Percentiles rank a stretch among this genome's conserved stretches.
phyloP scores from a whole-genome alignment of 1,140 invertebrate genomes.

The Drosophila lacertosa region DNA sequence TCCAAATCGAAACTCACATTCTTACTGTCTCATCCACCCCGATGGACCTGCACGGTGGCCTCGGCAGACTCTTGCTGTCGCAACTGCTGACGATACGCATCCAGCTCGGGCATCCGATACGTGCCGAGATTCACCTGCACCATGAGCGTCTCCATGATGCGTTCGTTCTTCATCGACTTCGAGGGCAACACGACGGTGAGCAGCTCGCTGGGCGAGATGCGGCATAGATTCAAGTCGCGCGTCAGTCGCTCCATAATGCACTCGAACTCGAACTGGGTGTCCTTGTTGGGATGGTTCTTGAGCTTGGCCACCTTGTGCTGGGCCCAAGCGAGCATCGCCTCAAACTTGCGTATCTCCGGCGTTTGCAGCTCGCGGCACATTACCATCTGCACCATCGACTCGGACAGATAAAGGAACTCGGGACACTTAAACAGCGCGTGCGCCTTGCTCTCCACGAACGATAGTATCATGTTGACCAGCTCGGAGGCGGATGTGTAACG shows the following conservation, averaged over 20 bases:
- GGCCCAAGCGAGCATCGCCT: constrained; percentile 96
- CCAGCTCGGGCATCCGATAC: constrained; percentile 95
- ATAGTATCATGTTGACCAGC: constrained; percentile 96
- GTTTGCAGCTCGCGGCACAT: constrained; percentile 94
- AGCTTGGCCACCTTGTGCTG: constrained; percentile 89
- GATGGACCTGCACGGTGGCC: constrained; percentile 85
- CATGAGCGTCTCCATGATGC: constrained; percentile 96
- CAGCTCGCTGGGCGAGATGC: constrained; percentile 96
- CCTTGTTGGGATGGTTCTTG: constrained; percentile 90
- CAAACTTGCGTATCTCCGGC: constrained; percentile 95
- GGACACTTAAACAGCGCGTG: constrained; percentile 91
- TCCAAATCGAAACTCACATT: constrained; percentile 84
- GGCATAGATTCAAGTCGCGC: constrained; percentile 94
- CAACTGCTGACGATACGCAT: constrained; percentile 93
- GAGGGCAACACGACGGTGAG: constrained; percentile 96
- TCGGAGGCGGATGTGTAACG: constrained; percentile 96
- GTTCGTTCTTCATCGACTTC: constrained; percentile 96
- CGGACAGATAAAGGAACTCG: constrained; percentile 94
- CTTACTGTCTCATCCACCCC: constrained; percentile 84
- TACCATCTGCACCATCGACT: constrained; percentile 97
- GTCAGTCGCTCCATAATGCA: constrained; percentile 96
- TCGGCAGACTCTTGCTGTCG: constrained; percentile 94
- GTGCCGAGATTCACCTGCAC: constrained; percentile 96
- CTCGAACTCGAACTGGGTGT: constrained; percentile 94
- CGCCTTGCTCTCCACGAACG: constrained; percentile 94